Conservation (phyloP, 2,888 invertebrate species). For the Endomychus coccineus region DNA sequence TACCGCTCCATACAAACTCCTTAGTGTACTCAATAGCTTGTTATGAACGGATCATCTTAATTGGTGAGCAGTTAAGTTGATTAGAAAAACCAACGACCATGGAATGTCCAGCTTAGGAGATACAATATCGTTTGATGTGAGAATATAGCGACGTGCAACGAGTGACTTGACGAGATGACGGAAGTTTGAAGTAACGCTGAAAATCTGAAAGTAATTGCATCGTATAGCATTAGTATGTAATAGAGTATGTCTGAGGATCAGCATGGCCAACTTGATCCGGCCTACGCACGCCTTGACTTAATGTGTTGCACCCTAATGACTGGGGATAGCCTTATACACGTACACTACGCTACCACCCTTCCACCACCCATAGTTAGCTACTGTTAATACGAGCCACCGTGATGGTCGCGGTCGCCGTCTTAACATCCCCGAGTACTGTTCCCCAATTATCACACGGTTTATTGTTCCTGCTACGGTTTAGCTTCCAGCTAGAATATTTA, state of each 20-base stretch:
- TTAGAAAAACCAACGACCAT: too few species aligned
- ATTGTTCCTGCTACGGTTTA: constrained; percentile 43
- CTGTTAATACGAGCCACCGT: constrained; percentile 18
- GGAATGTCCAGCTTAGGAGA: too few species aligned
- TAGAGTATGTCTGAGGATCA: constrained; percentile 38
- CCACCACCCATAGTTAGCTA: constrained; percentile 1
- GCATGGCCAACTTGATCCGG: constrained; percentile 36
- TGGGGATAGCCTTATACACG: constrained; percentile 12
- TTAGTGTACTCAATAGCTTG: too few species aligned
- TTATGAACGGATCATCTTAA: too few species aligned
- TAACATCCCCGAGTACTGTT: constrained; percentile 26
- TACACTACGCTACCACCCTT: constrained; percentile 2
- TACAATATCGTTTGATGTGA: constrained; percentile 32
- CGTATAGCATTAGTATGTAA: constrained; percentile 39
- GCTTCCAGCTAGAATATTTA: constrained; percentile 40
- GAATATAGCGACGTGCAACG: constrained; percentile 27
- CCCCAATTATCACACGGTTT: constrained; percentile 43
- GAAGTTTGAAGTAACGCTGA: constrained; percentile 9
- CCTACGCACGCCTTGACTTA: constrained; percentile 42
- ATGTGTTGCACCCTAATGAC: constrained; percentile 42
- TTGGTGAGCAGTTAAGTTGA: too few species aligned
- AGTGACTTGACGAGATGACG: too few species aligned
- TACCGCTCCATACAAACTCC: too few species aligned
- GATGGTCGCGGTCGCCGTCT: constrained; percentile 30
- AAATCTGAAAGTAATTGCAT: constrained; percentile 25